Evolutionary conservation across 2,113 vertebrate genomes (phyloP), one percentile per base, ranked within the genome.

Genomic region (Bombycilla garrulus): DNA sequence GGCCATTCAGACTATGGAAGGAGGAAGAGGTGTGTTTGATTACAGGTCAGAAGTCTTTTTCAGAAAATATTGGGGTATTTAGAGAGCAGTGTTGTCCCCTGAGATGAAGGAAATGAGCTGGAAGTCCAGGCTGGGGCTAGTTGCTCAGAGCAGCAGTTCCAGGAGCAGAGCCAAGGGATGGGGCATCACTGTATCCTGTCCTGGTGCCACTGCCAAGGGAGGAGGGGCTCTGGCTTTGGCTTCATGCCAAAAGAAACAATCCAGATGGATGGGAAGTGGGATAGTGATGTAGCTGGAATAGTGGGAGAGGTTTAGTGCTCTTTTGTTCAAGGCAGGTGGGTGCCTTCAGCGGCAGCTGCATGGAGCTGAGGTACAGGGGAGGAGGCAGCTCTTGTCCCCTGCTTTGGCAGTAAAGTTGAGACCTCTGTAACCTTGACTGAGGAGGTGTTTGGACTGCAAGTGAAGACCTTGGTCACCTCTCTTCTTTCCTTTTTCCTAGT

Each of bases 401-500:
- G 6, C 54, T 69, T 51, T 56, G 61, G 19, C 45, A n/a, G 8
- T 12, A 60, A 25, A 57, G 40, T 16, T 35, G 77, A 57, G 40
- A n/a, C 22, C 33, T 36, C 28, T 1, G 28, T 53, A 36, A 40
- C n/a, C 20, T 60, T 0, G 0, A 33, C 25, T 2, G 38, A 42
- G 25, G 31, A 45, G 35, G 5, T 44, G 19, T 38, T 62, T 40
- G 62, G 5, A 12, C 29, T 2, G 1, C 4, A 7, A 17, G 18
- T 69, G 21, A 47, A 91, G 93, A 87, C 48, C 44, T 15, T 57
- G 29, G 17, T 76, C 10, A 6, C 35, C 66, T 84, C 61, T 69
- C n/a, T 77, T 22, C 77, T 56, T 92, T 95, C 66, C 71, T 36
- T 93, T 77, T 85, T 82, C 92, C 82, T 92, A 99, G 99, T 99